Percentiles rank a stretch among this genome's conserved stretches.
Evolutionary conservation across 2,797 vertebrate genomes (phyloP).

Genomic region (Syngnathus rostellatus): DNA sequence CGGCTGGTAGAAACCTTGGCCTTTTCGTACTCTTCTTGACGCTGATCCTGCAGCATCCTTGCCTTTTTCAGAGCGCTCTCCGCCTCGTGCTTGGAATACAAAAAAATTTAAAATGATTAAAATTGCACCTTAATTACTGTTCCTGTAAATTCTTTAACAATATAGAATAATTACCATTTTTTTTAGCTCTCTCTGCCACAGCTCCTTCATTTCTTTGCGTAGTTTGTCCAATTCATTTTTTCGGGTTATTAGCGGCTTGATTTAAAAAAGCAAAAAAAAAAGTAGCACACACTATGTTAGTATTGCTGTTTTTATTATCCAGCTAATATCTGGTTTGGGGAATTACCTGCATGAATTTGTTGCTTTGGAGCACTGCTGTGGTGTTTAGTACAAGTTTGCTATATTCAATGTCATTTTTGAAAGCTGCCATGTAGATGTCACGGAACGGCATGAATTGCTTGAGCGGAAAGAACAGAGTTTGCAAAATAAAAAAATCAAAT

Average conservation of each 20-base stretch:
- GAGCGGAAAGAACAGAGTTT: neutral
- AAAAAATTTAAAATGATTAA: neutral
- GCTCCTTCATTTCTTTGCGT: conserved; percentile 95
- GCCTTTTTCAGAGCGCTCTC: conserved; percentile 85
- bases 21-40: conserved; percentile 91
- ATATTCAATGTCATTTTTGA: conserved; percentile 86
- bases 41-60: conserved; percentile 78
- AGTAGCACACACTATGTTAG: conserved; percentile 7
- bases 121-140: too few species aligned
- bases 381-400: conserved; percentile 86
- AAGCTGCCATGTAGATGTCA: conserved; percentile 82
- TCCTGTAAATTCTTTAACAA: neutral
- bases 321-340: neutral
- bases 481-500: too few species aligned
- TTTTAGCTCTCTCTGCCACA: conserved; percentile 94
- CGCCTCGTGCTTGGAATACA: conserved; percentile 77
- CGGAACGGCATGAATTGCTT: conserved; percentile 95
- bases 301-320: neutral
- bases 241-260: conserved; percentile 84
- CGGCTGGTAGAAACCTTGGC: conserved; percentile 83
- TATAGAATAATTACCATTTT: conserved; percentile 79
- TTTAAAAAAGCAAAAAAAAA: neutral
- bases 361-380: conserved; percentile 81
- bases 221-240: conserved; percentile 93
- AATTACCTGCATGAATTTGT: conserved; percentile 91